Conservation (phyloP, 2,113 vertebrate genomes). For the Engraulis encrasicolus region DNA sequence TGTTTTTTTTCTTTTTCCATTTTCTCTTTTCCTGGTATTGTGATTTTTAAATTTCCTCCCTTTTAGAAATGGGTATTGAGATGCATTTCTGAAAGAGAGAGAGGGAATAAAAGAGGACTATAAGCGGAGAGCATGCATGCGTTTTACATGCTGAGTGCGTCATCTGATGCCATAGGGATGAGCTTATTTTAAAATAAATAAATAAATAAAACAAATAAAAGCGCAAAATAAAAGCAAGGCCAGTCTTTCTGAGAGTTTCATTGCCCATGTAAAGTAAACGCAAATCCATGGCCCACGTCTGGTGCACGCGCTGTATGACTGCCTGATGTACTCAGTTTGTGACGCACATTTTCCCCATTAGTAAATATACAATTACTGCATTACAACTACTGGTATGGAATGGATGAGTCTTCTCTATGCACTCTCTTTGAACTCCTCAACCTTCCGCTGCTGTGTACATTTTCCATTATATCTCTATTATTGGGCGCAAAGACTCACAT, state of each 20-base stretch:
- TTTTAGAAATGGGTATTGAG: slow-evolving; percentile 40
- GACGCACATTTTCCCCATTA: neutral
- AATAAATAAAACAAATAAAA: no score
- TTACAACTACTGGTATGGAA: neutral
- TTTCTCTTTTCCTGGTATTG: slow-evolving; percentile 52
- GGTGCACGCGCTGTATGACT: neutral
- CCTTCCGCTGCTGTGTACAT: no score
- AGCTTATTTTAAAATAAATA: slow-evolving; percentile 40
- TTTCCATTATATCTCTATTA: no score
- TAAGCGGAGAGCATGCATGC: neutral
- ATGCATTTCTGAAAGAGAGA: neutral
- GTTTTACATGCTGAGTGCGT: slow-evolving; percentile 14
- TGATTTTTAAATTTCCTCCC: slow-evolving; percentile 58
- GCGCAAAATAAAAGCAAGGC: slow-evolving; percentile 25
- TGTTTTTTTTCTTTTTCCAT: no score
- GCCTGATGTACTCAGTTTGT: slow-evolving; percentile 1
- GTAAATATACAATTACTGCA: no score
- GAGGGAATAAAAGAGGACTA: no score
- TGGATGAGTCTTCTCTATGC: neutral
- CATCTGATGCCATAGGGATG: slow-evolving; percentile 43
- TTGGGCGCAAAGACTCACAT: no score
- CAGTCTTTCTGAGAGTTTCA: slow-evolving; percentile 16
- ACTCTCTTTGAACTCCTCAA: neutral
- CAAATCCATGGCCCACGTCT: neutral
- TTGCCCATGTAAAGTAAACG: neutral